Percentiles rank a stretch among this genome's conserved stretches.
These are phyloP conservation scores for Euura lappo DNA, from an alignment of 1,140 invertebrate genomes.

Conservation along the genomic window DNA sequence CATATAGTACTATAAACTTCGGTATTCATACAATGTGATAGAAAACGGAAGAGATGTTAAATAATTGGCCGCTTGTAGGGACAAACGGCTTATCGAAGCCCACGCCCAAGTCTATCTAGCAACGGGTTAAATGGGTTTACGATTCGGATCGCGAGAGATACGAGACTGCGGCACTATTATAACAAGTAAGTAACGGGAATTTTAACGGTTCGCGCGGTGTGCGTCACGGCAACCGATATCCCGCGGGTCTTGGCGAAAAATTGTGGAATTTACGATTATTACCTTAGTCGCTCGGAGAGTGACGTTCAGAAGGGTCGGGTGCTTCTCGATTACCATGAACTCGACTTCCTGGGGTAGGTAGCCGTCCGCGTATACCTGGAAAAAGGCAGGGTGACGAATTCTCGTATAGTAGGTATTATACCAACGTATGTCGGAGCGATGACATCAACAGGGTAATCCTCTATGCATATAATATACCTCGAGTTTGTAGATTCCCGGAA, in stretches of 20 bases:
- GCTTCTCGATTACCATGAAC: slow-evolving; percentile 84
- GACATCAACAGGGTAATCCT: not conserved
- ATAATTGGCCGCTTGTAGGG: too few relatives aligned
- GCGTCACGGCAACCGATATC: not conserved
- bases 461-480: slow-evolving; percentile 66
- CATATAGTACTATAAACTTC: too few relatives aligned
- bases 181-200: not conserved
- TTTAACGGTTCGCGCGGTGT: not conserved
- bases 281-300: slow-evolving; percentile 84
- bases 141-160: not conserved
- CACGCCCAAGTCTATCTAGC: too few relatives aligned
- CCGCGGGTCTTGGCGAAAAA: too few relatives aligned
- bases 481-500: slow-evolving; percentile 83
- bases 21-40: too few relatives aligned
- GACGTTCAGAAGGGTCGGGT: slow-evolving; percentile 84
- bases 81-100: too few relatives aligned
- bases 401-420: not conserved
- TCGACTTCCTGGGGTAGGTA: slow-evolving; percentile 82
- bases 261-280: slow-evolving; percentile 44
- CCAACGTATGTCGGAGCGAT: slow-evolving; percentile 1
- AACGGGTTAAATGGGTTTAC: too few relatives aligned
- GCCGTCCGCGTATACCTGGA: slow-evolving; percentile 82
- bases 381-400: slow-evolving; percentile 24
- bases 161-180: too few relatives aligned
- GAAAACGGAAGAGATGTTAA: too few relatives aligned